Evolutionary conservation across 1,140 invertebrate species (phyloP), one percentile per base, ranked within the genome.

Genomic region (Lasaia peninsularis): DNA sequence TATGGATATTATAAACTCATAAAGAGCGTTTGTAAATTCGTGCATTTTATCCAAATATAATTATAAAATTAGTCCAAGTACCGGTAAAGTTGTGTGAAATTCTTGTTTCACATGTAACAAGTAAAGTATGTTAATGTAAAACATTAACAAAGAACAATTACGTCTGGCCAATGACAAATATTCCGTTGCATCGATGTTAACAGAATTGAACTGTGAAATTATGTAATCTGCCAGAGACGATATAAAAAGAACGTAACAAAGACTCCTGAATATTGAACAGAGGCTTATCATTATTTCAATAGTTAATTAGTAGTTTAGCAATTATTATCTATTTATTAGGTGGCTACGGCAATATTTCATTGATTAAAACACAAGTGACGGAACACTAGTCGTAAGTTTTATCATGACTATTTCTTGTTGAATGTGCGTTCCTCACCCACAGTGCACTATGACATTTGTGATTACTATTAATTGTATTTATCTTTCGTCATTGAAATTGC

Each of bases 401-500:
- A 20, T 44, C 14, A 9, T 11, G 10, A 44, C 16, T 44, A 20
- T 44, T 44, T 20, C 18, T 8, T 4, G 40, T 20, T 44, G 14
- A 44, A 20, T 20, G 18, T 44, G 40, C 37, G 1, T 16, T 16
- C 8, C 37, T 10, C 7, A 10, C 14, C 1, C 18, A 18, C 8
- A 10, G 10, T 44, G 37, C 18, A 44, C 18, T 44, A 44, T 20
- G 10, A 44, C 18, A 16, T 10, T 16, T 9, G 10, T 16, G 18
- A 14, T 20, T 44, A 16, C 37, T 44, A 44, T 44, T 20, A 10
- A 44, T 20, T 44, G 16, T 10, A 12, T 44, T 18, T 44, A 44
- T 44, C 37, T 44, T 14, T 44, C 18, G 40, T 44, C 18, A 44
- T 44, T 44, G 18, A 20, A 44, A 44, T 44, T 44, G 40, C 40